Percentiles rank a stretch among this genome's conserved stretches.
Conservation (phyloP, 2,797 vertebrate genomes). For the Microchirus variegatus region DNA sequence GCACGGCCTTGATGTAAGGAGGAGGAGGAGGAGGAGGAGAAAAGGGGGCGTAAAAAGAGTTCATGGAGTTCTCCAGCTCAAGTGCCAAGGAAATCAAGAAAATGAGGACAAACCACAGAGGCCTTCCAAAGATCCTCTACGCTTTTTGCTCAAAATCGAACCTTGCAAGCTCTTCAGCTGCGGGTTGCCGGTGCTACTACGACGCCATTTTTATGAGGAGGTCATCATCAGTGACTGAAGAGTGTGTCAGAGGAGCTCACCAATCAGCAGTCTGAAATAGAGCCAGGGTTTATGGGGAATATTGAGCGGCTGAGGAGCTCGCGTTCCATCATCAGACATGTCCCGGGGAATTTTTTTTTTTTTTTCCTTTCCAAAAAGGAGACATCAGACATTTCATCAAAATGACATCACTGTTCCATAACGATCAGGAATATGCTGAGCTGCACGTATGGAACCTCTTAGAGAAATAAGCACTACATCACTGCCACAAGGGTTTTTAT, state of each 20-base stretch:
- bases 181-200: conserved; percentile 35
- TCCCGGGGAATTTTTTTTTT: conserved; percentile 38
- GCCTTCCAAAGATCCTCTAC: conserved; percentile 44
- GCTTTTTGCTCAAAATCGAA: conserved; percentile 58
- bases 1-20: conserved; percentile 48
- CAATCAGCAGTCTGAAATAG: conserved; percentile 43
- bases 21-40: conserved; percentile 50
- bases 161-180: conserved; percentile 33
- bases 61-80: conserved; percentile 62
- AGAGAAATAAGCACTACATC: neutral
- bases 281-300: conserved; percentile 42
- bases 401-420: conserved; percentile 24
- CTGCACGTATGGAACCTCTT: conserved; percentile 7
- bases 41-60: conserved; percentile 52
- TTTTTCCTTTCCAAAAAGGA: conserved; percentile 30
- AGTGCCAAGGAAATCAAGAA: conserved; percentile 63
- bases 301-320: conserved; percentile 45
- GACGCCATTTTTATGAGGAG: conserved; percentile 34
- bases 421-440: conserved; percentile 6
- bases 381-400: conserved; percentile 22
- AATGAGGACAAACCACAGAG: conserved; percentile 59
- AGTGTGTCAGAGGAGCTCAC: conserved; percentile 27
- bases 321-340: conserved; percentile 44
- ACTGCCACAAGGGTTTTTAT: conserved; percentile 14
- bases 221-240: conserved; percentile 28